Base-by-base conservation (phyloP, 1,140 invertebrate genomes). In the Venturia canescens region DNA sequence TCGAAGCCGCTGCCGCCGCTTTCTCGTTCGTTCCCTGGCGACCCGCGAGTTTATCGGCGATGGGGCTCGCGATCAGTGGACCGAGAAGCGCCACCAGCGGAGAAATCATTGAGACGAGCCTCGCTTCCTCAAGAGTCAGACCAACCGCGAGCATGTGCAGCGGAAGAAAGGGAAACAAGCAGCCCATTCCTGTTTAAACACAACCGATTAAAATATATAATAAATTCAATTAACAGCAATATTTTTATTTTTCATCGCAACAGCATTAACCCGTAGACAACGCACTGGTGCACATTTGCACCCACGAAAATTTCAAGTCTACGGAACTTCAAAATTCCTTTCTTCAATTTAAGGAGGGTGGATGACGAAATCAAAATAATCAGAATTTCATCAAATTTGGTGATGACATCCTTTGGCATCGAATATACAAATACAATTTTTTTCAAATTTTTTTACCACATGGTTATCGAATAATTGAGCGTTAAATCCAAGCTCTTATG, bases 131-230 rank as follows among this genome's bases (percentile, higher is more conserved):
- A 79, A 93, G 91, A 53, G 94, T 94, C 63, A 97, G 86, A 2
- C 96, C 96, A 69, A 96, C 90, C 38, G 93, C 88, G 75, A 93
- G 89, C 92, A 97, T 97, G 88, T 96, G 96, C 11, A 95, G 90
- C 2, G 95, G 93, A 29, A 97, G 93, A 87, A 96, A 96, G 16
- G 96, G 94, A 83, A 96, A 94, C 63, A 97, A 91, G 84, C 95
- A 95, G 81, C 96, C 95, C 83, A 97, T 90, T 79, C 94, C 96
- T 97, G 89, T 38, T 63, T n/a, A 66, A 50, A 67, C 63, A 38
- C 57, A 67, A 60, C 18, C 63, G 5, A 78, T 34, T 77, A 78
- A 66, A 78, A 23, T 29, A n/a, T 27, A 1, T n/a, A 23, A 57
- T 57, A 57, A n/a, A n/a, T n/a, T 1, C 53, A 18, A 57, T 3